Conservation (phyloP, 2,797 vertebrate species). For the Sitta carolinensis region DNA sequence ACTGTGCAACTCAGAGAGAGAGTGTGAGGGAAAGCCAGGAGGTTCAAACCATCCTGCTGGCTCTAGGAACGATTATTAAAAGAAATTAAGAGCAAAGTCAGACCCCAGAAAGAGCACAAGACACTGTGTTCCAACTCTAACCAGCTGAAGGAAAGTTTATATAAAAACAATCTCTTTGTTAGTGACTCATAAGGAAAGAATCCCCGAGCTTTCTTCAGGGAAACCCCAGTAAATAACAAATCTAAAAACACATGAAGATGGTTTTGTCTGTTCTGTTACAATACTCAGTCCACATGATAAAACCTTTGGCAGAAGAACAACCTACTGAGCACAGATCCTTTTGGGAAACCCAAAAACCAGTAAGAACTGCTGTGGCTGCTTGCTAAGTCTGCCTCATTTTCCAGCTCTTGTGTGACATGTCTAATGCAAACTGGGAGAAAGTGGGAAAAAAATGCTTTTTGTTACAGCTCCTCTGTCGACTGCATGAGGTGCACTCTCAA, state of each 20-base stretch:
- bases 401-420: neutral
- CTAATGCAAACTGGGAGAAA: conserved; percentile 51
- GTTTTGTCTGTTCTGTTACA: conserved; percentile 63
- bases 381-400: conserved; percentile 13
- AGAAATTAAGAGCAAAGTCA: conserved; percentile 61
- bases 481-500: neutral
- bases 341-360: conserved; percentile 61
- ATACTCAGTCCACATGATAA: conserved; percentile 63
- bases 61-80: conserved; percentile 47
- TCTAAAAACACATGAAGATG: conserved; percentile 71
- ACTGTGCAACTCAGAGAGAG: neutral
- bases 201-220: conserved; percentile 77
- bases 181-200: conserved; percentile 79
- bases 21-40: neutral
- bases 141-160: conserved; percentile 79
- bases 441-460: neutral
- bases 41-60: conserved; percentile 10
- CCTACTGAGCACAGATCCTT: conserved; percentile 48
- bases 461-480: conserved; percentile 25
- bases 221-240: conserved; percentile 80
- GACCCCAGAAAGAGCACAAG: conserved; percentile 56
- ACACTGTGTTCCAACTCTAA: conserved; percentile 70
- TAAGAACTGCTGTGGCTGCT: conserved; percentile 30
- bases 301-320: conserved; percentile 59
- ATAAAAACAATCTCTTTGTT: conserved; percentile 75